Base-by-base conservation (phyloP, 2,888 invertebrate species). In the Tinea semifulvella region DNA sequence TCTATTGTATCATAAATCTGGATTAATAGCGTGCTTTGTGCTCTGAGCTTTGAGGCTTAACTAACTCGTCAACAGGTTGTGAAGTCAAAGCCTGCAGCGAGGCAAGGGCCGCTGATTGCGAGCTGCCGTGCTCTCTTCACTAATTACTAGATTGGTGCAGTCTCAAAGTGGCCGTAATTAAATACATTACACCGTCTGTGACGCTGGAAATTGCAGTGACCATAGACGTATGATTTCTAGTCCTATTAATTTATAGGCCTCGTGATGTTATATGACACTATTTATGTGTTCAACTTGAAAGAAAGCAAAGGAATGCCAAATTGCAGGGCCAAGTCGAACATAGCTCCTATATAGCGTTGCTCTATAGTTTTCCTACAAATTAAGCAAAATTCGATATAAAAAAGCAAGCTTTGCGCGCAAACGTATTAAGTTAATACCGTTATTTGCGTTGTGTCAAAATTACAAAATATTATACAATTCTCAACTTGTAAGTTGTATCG, bases 31-130 rank as follows among this genome's bases (percentile, higher is more conserved):
- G 48, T 51, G 60, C 69, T 69, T 69, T 68, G 63, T 71, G 56
- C 50, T 60, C 53, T 53, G 57, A 63, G 56, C 63, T 65, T 57
- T 60, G 63, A 61, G 64, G 67, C 60, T 70, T 63, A 63, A 73
- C 68, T 68, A 62, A 73, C 67, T 68, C 62, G 70, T 76, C 74
- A 77, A 77, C 76, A 77, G 75, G 75, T 77, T 70, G 73, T 69
- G 66, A 74, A 77, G 61, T 72, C 65, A 72, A 73, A 67, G 72
- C 64, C 58, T 65, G 62, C 60, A 65, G 65, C 65, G 60, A 57
- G 58, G 63, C 68, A 72, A 75, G 75, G 73, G 69, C 65, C 64
- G 61, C 74, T 73, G 73, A 75, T 75, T 79, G 72, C 69, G 66
- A 64, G 61, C 52, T 61, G 63, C 56, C 60, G 43, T 26, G 60